Evolutionary conservation across 1,140 invertebrate species (phyloP).

Genomic region (Lucilia cuprina): DNA sequence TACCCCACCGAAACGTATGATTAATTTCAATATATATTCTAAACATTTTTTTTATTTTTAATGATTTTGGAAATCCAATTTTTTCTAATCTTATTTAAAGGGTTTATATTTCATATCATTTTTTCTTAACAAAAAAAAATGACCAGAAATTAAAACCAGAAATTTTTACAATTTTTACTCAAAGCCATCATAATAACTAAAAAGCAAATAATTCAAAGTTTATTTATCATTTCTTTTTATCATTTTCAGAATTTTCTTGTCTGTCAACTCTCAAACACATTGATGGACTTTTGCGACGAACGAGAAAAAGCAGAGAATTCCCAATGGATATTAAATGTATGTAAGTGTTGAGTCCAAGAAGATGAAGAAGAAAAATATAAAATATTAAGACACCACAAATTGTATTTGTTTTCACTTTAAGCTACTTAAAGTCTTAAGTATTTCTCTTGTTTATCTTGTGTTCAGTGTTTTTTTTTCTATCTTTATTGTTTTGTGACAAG

Average conservation of each 20-base stretch:
- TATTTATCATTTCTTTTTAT: background rate
- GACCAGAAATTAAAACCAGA: background rate
- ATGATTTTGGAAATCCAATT: too few species aligned
- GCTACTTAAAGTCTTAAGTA: background rate
- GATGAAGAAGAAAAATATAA: background rate
- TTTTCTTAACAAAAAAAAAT: too few species aligned
- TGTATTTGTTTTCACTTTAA: slow-evolving; percentile 18
- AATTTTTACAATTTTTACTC: too few species aligned
- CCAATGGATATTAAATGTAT: background rate
- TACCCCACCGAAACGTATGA: too few species aligned
- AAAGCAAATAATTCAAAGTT: background rate
- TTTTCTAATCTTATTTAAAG: background rate
- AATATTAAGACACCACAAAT: background rate
- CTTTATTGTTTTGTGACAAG: background rate
- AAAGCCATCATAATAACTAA: too few species aligned
- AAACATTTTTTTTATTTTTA: too few species aligned
- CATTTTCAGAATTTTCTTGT: background rate
- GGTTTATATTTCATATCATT: background rate
- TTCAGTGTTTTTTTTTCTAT: background rate
- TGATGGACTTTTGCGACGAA: slow-evolving; percentile 1
- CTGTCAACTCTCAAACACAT: background rate
- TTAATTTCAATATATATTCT: too few species aligned
- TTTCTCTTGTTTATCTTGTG: background rate
- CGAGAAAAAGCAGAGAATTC: background rate
- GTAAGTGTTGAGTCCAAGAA: background rate